These are phyloP conservation scores for Pseudococcus jackbeardsleyi DNA, from an alignment of 2,888 invertebrate genomes.

Conservation along the genomic window DNA sequence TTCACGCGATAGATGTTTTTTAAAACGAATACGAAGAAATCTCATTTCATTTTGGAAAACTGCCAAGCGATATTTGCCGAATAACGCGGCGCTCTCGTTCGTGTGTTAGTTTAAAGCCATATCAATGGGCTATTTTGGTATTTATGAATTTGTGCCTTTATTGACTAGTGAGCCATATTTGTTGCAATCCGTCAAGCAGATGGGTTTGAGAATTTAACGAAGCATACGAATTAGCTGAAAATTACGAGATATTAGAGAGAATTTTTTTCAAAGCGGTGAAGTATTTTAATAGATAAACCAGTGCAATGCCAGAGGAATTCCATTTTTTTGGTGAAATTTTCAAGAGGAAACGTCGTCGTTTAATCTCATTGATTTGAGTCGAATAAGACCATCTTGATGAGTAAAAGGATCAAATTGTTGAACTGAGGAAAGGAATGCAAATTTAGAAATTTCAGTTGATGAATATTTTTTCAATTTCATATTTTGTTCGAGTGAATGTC, in stretches of 20 bases:
- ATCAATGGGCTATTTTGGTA: conserved; percentile 48
- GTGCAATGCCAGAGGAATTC: no score
- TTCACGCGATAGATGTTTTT: conserved; percentile 20
- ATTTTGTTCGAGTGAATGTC: no score
- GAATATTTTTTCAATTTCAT: neutral
- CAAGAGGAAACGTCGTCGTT: no score
- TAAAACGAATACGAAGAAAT: conserved; percentile 9
- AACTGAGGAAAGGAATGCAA: no score
- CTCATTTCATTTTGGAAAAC: conserved; percentile 43
- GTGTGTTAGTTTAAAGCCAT: neutral
- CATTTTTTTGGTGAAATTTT: no score
- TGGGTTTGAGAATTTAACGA: conserved; percentile 3
- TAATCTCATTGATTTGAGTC: no score
- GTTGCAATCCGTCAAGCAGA: neutral
- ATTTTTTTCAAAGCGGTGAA: no score
- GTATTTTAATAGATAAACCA: no score
- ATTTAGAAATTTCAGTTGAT: no score
- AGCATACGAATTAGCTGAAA: neutral
- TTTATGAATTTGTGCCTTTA: neutral
- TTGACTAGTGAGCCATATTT: neutral
- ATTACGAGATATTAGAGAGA: neutral
- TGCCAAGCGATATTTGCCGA: conserved; percentile 21
- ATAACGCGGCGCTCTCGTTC: neutral
- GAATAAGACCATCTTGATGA: no score
- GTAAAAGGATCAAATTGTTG: no score